A percentile compares a stretch with the other conserved stretches of the same genome.
Evolutionary conservation across 2,113 vertebrate genomes (phyloP).

Genomic region (Rana temporaria): DNA sequence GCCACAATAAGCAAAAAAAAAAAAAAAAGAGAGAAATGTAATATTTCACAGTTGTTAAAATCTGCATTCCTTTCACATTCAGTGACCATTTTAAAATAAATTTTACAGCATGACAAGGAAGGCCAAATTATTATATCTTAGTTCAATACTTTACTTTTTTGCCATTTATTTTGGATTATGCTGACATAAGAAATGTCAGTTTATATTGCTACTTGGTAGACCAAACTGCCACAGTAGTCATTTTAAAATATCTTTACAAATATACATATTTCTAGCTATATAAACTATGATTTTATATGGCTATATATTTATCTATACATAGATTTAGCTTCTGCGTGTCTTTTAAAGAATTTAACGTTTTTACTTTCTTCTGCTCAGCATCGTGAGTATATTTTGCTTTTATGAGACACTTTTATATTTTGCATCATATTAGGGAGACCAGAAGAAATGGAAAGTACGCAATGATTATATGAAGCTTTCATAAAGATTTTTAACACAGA

Average conservation of each 20-base stretch:
- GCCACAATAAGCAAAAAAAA: neutral
- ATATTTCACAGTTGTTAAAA: neutral
- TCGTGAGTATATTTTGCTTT: conserved; percentile 7
- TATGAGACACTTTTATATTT: conserved; percentile 22
- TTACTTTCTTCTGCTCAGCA: neutral
- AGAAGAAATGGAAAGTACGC: neutral
- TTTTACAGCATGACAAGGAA: conserved; percentile 18
- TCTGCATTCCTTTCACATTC: neutral
- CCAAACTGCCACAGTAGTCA: conserved; percentile 7
- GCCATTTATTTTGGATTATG: conserved; percentile 18
- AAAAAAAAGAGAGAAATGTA: too few species aligned
- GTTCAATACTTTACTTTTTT: neutral
- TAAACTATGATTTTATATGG: conserved; percentile 3
- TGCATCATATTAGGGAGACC: conserved; percentile 8
- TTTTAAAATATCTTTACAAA: conserved; percentile 20
- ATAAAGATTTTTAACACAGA: too few species aligned
- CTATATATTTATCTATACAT: conserved; percentile 27
- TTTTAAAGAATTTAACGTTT: conserved; percentile 17
- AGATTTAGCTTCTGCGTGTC: neutral
- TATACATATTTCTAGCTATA: neutral
- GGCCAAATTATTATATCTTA: conserved; percentile 26
- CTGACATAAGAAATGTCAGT: conserved; percentile 18
- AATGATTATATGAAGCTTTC: too few species aligned
- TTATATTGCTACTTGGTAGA: conserved; percentile 31
- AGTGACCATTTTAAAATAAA: conserved; percentile 27